phyloP scores from a whole-genome alignment of 2,888 invertebrate genomes.

The Drosophila incognita region DNA sequence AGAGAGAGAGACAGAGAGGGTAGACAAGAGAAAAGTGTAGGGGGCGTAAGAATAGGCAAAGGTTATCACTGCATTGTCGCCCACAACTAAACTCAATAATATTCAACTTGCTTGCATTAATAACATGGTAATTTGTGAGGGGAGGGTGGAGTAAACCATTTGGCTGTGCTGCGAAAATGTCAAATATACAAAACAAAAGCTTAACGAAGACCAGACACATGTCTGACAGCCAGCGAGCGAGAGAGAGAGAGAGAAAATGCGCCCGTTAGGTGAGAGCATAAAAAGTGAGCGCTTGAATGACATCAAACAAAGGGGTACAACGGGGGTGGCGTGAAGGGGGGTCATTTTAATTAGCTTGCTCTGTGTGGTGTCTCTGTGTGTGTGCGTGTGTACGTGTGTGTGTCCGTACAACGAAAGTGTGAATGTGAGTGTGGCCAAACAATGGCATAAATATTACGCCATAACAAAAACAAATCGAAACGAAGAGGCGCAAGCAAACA shows the following conservation, averaged over 20 bases:
- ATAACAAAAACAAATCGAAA: conserved; percentile 27
- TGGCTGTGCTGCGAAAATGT: conserved; percentile 51
- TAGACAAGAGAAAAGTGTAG: background rate
- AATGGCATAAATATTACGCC: conserved; percentile 58
- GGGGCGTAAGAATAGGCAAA: conserved; percentile 7
- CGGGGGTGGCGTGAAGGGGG: conserved; percentile 3
- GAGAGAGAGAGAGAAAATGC: background rate
- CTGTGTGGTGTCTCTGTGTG: conserved; percentile 5
- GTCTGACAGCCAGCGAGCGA: background rate
- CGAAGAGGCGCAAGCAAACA: conserved; percentile 21
- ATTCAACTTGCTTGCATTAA: conserved; percentile 53
- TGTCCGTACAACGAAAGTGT: conserved; percentile 7
- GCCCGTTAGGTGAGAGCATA: conserved; percentile 18
- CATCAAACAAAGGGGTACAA: background rate
- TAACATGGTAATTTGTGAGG: conserved; percentile 8
- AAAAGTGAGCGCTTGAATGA: conserved; percentile 29
- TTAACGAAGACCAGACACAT: conserved; percentile 8
- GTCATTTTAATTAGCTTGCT: conserved; percentile 67
- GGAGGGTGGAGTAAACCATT: conserved; percentile 3
- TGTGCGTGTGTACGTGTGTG: conserved; percentile 7
- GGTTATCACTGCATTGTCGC: conserved; percentile 49
- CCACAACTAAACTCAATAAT: conserved; percentile 45
- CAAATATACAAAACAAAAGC: conserved; percentile 59
- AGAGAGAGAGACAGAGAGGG: background rate
- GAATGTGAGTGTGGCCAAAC: conserved; percentile 40